Conservation (phyloP, 2,888 invertebrate species). For the Phasia obesa region DNA sequence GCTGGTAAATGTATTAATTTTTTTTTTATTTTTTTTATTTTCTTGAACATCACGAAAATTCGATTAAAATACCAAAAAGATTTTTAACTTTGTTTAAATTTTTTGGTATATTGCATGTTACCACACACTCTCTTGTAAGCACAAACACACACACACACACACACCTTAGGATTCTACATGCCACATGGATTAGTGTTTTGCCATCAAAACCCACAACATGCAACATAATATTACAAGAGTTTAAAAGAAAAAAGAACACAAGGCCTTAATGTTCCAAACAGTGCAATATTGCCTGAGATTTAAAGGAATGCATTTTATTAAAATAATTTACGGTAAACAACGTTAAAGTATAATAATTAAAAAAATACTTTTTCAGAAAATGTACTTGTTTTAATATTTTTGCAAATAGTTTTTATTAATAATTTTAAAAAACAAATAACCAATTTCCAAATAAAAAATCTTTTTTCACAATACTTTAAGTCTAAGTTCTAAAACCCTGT, state of each 20-base stretch:
- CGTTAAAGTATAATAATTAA: too few species aligned
- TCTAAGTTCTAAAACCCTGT: too few species aligned
- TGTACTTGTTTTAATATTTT: too few species aligned
- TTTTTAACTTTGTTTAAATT: constrained; percentile 51
- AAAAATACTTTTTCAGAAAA: too few species aligned
- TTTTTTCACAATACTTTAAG: too few species aligned
- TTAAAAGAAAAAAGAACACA: constrained; percentile 42
- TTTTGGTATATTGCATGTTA: constrained; percentile 50
- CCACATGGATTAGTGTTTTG: constrained; percentile 43
- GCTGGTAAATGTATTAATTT: constrained; percentile 46
- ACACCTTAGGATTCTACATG: too few species aligned
- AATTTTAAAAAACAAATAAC: too few species aligned
- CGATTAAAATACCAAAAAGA: constrained; percentile 70
- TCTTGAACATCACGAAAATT: constrained; percentile 71
- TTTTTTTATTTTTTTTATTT: constrained; percentile 56
- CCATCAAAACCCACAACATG: constrained; percentile 41
- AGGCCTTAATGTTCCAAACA: constrained; percentile 35
- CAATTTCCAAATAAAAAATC: too few species aligned
- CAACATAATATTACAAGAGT: constrained; percentile 47
- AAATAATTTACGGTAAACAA: not conserved
- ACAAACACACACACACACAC: constrained; percentile 10
- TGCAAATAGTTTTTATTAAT: too few species aligned
- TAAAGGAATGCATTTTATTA: constrained; percentile 18
- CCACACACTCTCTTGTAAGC: constrained; percentile 24
- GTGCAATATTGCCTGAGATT: not conserved